Conservation (phyloP, 1,140 invertebrate genomes). For the Hormaphis cornu region DNA sequence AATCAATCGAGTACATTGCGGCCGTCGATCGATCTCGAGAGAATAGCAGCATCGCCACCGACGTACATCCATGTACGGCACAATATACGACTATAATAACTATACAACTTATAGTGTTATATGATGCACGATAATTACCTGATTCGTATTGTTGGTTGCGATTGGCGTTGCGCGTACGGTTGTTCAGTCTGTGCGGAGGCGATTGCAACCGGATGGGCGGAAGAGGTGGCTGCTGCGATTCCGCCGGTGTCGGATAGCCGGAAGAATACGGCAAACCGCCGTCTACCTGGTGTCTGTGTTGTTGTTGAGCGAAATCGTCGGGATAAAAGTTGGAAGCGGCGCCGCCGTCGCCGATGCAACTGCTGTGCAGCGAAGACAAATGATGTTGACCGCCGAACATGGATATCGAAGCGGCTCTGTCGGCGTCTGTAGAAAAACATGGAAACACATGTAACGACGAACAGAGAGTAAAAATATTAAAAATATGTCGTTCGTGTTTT, state of each 20-base stretch:
- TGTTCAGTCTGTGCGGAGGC: conserved; percentile 5
- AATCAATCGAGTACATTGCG: too few species aligned
- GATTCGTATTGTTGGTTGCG: conserved; percentile 5
- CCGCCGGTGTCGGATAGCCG: not conserved
- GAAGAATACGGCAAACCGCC: not conserved
- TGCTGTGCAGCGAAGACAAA: not conserved
- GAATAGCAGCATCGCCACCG: too few species aligned
- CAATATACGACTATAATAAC: too few species aligned
- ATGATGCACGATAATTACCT: not conserved
- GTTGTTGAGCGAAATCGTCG: not conserved
- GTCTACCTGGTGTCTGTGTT: not conserved
- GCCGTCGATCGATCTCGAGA: too few species aligned
- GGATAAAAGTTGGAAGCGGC: not conserved
- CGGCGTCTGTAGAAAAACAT: not conserved
- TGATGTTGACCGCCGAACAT: not conserved
- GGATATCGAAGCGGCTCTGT: not conserved
- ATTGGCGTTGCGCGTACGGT: not conserved
- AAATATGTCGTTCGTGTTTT: too few species aligned
- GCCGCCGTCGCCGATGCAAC: not conserved
- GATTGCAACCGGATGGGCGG: conserved; percentile 10
- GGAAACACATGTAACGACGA: not conserved
- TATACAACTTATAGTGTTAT: too few species aligned
- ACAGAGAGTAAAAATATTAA: too few species aligned
- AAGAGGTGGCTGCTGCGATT: not conserved
- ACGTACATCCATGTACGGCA: too few species aligned